Evolutionary conservation across 2,888 invertebrate genomes (phyloP).

Genomic region (Steinernema hermaphroditum): DNA sequence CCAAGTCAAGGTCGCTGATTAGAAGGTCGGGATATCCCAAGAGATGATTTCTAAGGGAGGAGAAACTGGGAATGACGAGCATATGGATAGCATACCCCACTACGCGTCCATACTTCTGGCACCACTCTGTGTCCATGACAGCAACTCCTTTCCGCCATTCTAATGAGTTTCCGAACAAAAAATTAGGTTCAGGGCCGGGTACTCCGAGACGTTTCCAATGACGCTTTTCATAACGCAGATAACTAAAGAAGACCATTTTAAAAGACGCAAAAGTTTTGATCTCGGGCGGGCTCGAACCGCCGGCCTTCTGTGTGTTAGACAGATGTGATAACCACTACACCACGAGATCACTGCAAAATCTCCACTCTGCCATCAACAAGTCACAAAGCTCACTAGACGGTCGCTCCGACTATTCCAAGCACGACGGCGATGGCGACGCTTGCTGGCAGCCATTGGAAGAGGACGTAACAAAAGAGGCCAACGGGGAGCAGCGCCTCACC

Average conservation of each 20-base stretch:
- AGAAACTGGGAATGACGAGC: not conserved
- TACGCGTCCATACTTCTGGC: not conserved
- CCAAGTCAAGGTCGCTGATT: not conserved
- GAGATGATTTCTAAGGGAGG: not conserved
- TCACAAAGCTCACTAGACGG: not conserved
- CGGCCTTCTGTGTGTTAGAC: conserved; percentile 57
- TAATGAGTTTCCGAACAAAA: not conserved
- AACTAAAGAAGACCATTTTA: not conserved
- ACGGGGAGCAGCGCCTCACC: not conserved
- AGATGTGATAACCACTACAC: conserved; percentile 55
- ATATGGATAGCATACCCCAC: not conserved
- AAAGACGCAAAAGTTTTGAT: conserved; percentile 35
- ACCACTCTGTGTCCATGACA: not conserved
- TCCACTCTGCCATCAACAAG: too few species aligned
- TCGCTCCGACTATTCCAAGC: not conserved
- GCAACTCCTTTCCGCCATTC: not conserved
- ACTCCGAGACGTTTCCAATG: not conserved
- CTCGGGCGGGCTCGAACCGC: conserved; percentile 54
- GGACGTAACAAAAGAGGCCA: not conserved
- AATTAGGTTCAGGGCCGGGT: not conserved
- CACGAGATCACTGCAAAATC: conserved; percentile 35
- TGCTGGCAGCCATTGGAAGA: not conserved
- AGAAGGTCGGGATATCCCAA: not conserved
- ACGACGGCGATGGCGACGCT: not conserved
- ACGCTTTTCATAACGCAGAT: not conserved